These are phyloP conservation scores for Leucoma salicis DNA, from an alignment of 2,888 invertebrate genomes.

Conservation along the genomic window DNA sequence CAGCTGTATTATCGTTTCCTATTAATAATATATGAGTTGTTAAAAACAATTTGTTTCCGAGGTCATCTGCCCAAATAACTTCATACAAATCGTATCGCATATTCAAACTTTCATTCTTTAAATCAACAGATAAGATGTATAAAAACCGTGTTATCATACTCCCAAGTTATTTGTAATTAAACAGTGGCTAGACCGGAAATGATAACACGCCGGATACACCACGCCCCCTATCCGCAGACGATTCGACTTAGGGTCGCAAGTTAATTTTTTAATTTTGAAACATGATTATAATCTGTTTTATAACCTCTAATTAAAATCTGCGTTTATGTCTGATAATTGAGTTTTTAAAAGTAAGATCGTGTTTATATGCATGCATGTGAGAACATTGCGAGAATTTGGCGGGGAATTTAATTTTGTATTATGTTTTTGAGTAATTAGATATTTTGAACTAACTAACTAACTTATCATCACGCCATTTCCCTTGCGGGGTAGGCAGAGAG, in stretches of 20 bases:
- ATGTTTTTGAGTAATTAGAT: not conserved
- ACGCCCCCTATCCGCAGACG: conserved; percentile 39
- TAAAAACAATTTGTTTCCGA: not conserved
- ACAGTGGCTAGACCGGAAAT: conserved; percentile 50
- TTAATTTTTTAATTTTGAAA: conserved; percentile 21
- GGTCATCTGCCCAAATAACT: conserved; percentile 2
- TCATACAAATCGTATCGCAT: conserved; percentile 20
- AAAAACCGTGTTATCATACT: conserved; percentile 41
- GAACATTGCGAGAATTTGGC: conserved; percentile 2
- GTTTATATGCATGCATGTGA: conserved; percentile 19
- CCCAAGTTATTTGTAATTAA: conserved; percentile 45
- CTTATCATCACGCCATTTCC: no score
- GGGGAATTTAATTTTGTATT: not conserved
- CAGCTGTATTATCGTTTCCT: no score
- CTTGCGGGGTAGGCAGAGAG: no score
- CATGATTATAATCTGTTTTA: conserved; percentile 21
- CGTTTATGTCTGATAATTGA: conserved; percentile 33
- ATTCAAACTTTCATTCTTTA: conserved; percentile 31
- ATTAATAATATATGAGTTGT: not conserved
- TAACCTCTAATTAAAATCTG: conserved; percentile 32
- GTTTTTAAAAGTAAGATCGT: conserved; percentile 13
- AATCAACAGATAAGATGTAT: conserved; percentile 34
- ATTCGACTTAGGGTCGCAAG: conserved; percentile 22
- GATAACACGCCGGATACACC: conserved; percentile 50
- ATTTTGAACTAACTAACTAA: no score